These are phyloP conservation scores for Dione juno DNA, from an alignment of 2,888 invertebrate species.

Conservation along the genomic window DNA sequence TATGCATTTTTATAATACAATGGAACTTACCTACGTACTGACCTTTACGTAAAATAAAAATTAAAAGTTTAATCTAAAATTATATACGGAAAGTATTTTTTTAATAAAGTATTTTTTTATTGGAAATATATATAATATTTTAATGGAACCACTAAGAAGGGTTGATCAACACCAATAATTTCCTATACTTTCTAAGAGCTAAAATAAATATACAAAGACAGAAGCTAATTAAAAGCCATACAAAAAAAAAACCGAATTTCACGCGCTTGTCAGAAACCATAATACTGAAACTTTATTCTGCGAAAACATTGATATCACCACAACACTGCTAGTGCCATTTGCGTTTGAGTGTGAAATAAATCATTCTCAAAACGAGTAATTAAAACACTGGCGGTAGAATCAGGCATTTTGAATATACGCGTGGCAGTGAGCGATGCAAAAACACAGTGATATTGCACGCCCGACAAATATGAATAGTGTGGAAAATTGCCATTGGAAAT, in stretches of 20 bases:
- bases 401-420: conserved; percentile 74
- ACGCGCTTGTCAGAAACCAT: conserved; percentile 11
- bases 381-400: conserved; percentile 81
- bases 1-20: too few relatives aligned
- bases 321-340: conserved; percentile 59
- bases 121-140: too few relatives aligned
- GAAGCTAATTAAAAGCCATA: too few relatives aligned
- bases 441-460: conserved; percentile 59
- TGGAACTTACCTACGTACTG: too few relatives aligned
- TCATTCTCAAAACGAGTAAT: conserved; percentile 82
- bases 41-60: too few relatives aligned
- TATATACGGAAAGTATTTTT: too few relatives aligned
- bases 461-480: conserved; percentile 55
- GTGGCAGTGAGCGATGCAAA: conserved; percentile 56
- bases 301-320: conserved; percentile 55
- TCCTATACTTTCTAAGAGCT: too few relatives aligned
- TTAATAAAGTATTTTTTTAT: too few relatives aligned
- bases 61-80: too few relatives aligned
- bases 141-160: too few relatives aligned
- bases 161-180: too few relatives aligned
- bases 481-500: conserved; percentile 46
- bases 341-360: conserved; percentile 70
- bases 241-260: not conserved
- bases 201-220: too few relatives aligned
- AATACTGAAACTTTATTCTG: conserved; percentile 33